Conservation (phyloP, 2,888 invertebrate genomes). For the Hesperia comma region DNA sequence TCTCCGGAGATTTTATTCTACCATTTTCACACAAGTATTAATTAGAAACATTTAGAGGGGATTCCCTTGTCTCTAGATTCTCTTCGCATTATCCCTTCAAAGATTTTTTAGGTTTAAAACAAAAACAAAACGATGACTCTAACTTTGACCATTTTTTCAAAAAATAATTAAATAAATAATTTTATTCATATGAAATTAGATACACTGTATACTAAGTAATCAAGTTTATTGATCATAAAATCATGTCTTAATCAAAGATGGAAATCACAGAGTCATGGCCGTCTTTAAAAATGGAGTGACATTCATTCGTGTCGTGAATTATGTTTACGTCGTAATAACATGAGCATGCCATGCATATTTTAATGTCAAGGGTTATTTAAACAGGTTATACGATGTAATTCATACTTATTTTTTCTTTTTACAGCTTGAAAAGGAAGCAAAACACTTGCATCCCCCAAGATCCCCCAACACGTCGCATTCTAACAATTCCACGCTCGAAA, state of each 20-base stretch:
- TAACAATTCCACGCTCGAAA: constrained; percentile 78
- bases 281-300: constrained; percentile 6
- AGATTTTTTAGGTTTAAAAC: too few species aligned
- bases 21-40: too few species aligned
- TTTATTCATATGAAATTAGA: not conserved
- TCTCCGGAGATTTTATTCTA: too few species aligned
- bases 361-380: not conserved
- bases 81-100: too few species aligned
- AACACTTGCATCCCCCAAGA: constrained; percentile 72
- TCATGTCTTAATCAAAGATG: not conserved
- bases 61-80: too few species aligned
- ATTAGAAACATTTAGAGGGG: too few species aligned
- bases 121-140: too few species aligned
- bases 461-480: constrained; percentile 76
- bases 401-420: constrained; percentile 47
- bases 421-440: constrained; percentile 81
- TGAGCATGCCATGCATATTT: not conserved
- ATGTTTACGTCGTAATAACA: constrained; percentile 11
- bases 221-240: constrained; percentile 22
- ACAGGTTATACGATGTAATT: not conserved
- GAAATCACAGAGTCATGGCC: not conserved
- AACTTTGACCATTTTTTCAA: too few species aligned
- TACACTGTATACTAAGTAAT: not conserved
- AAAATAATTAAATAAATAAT: not conserved
- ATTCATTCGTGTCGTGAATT: constrained; percentile 15